Evolutionary conservation across 2,797 vertebrate species (phyloP), one percentile per base, ranked within the genome.

Genomic region (Pipistrellus pygmaeus): DNA sequence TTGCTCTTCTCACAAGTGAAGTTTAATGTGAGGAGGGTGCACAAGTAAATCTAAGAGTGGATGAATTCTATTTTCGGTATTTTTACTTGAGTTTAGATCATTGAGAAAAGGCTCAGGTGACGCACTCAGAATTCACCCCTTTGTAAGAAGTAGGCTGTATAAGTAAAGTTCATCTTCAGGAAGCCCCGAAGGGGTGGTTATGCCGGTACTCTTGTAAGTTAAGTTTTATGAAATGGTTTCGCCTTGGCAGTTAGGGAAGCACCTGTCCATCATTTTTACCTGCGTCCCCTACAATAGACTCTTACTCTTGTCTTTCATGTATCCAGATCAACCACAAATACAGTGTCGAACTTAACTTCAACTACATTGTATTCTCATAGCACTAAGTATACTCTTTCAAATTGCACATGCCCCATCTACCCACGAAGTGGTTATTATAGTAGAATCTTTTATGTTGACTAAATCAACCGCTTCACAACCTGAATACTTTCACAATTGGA

Each of bases 311-410:
- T 85, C 35, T 76, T 92, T 80, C 41, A 6, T 62, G 27, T 69
- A 44, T 71, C 38, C 80, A 75, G 12, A 55, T 68, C 35, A 77
- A 15, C 44, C 44, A 73, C 32, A 90, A 81, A 82, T 82, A 86
- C 6, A 57, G 35, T 72, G 44, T 77, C 83, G 83, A 86, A 76
- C n/a, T 88, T 90, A 60, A 76, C 38, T 80, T 78, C 57, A 77
- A 90, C 46, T 90, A 35, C 55, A 48, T 62, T 77, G 38, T 85
- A 23, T 84, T 91, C 77, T 82, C 66, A 88, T 71, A 90, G 62
- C 30, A 48, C 32, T 91, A 57, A 44, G 27, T 75, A 13, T 93
- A 32, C 25, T 92, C 80, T 91, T 71, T 92, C 44, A 89, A 76
- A 72, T 57, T 64, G 21, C 30, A 62, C 44, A 48, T 72, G 41